Evolutionary conservation across 2,888 invertebrate genomes (phyloP), one percentile per base, ranked within the genome.

Genomic region (Cheilosia variabilis): DNA sequence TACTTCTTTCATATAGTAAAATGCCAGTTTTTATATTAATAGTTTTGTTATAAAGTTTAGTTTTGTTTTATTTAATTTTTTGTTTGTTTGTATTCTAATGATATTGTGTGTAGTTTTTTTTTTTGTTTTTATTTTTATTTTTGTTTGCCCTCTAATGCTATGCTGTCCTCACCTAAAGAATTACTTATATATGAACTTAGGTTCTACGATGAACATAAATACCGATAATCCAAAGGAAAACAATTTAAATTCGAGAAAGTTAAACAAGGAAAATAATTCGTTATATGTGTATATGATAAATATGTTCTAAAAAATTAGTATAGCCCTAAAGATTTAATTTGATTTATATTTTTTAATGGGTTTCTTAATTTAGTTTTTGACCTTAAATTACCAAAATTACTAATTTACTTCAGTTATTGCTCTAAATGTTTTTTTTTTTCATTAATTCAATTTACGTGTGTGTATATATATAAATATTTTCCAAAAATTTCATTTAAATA

Each of bases 401-500:
- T 81, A 86, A 86, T 86, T 86, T 86, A 86, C 55, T 81, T 86
- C 76, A 87, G 69, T 76, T 87, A 87, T 87, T 84, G 80, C 84
- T 87, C 80, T 87, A 92, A 93, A 93, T 93, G 68, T 84, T 72
- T 76, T 63, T 63, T 79, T 93, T 90, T 75, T 52, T 93, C 90
- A 84, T 87, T 87, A 71, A 87, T 88, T 87, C 78, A 81, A 77
- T 90, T 92, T 91, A 91, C 82, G 60, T 81, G 68, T 90, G 91
- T 93, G 93, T 92, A 92, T 92, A 87, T 93, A 93, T 93, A 91
- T 88, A 79, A 87, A 87, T 88, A 92, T 89, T 93, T 93, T 92
- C 91, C 93, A 93, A 93, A 93, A 93, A 93, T 93, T 93, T 93
- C 93, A 92, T 93, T 90, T 92, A 93, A 93, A 93, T 93, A 89